Evolutionary conservation across 1,140 invertebrate species (phyloP), one percentile per base, ranked within the genome.

Genomic region (Penaeus indicus): DNA sequence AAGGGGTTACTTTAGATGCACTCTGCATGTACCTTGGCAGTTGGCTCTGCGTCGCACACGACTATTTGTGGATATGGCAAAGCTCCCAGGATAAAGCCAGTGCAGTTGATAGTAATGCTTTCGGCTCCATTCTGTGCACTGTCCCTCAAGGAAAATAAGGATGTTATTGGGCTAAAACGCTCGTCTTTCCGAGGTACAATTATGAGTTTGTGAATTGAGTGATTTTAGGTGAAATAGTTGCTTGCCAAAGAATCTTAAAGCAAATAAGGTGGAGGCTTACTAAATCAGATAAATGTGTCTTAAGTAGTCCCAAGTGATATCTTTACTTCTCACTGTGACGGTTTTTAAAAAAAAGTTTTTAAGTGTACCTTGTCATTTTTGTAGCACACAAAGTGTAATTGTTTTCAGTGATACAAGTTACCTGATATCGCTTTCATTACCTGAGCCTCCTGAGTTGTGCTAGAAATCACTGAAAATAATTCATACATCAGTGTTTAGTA

Each of bases 101-200:
- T 61, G 54, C 22, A 47, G 60, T 38, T 38, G 87, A 42, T 77
- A 84, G 87, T 88, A 60, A 88, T 88, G 87, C 87, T 88, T 84
- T 27, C 81, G 47, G 63, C 87, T 64, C 87, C 84, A 25, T 62
- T 72, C 61, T 63, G 87, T 84, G 81, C 87, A 63, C 69, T 78
- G 75, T 42, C 38, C 67, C 75, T 42, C 78, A 27, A 32, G 25
- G 81, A 80, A 27, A 80, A 80, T 60, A 61, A 80, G 78, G 38
- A 80, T 38, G 78, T 54, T n/a, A 80, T 61, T 80, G 47, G 54
- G 25, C 54, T 54, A 54, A 54, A 54, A 54, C 54, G 54, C 54
- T 54, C 54, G 16, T 54, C 54, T 16, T 54, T 54, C 54, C 54
- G 54, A 54, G 54, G 54, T 54, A 54, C 54, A 54, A 54, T 54